Evolutionary conservation across 1,140 invertebrate species (phyloP).

Genomic region (Nebria ingens): DNA sequence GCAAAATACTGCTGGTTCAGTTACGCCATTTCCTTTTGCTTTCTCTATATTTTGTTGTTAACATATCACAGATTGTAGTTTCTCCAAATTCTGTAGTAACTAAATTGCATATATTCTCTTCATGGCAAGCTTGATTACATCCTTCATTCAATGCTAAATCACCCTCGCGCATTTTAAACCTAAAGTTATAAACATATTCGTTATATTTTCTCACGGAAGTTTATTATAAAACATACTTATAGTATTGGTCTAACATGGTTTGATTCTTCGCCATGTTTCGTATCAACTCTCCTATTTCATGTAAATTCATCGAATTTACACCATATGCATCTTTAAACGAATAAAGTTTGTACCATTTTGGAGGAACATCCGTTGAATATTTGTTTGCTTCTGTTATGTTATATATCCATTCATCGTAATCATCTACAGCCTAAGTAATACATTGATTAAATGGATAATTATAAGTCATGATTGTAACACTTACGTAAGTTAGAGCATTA

Average conservation of each 20-base stretch:
- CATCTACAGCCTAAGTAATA: slow-evolving; percentile 51
- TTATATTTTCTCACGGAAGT: background rate
- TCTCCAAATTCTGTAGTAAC: slow-evolving; percentile 44
- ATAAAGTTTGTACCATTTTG: slow-evolving; percentile 57
- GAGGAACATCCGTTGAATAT: slow-evolving; percentile 35
- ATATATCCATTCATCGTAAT: slow-evolving; percentile 63
- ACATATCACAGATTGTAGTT: slow-evolving; percentile 41
- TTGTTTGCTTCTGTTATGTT: slow-evolving; percentile 68
- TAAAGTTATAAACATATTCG: slow-evolving; percentile 10
- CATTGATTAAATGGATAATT: no score
- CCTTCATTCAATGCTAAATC: slow-evolving; percentile 37
- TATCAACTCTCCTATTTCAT: slow-evolving; percentile 39
- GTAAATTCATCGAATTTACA: slow-evolving; percentile 37
- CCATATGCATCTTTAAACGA: slow-evolving; percentile 53
- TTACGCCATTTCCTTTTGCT: no score
- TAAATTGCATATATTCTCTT: slow-evolving; percentile 44
- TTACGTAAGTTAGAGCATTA: slow-evolving; percentile 47
- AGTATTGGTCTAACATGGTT: slow-evolving; percentile 23
- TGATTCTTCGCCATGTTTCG: slow-evolving; percentile 37
- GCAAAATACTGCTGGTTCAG: no score
- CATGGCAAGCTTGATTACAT: slow-evolving; percentile 47
- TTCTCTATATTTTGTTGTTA: slow-evolving; percentile 20
- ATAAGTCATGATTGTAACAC: slow-evolving; percentile 25
- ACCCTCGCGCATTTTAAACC: slow-evolving; percentile 33
- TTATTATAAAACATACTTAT: no score